Evolutionary conservation across 2,797 vertebrate genomes (phyloP).

Genomic region (Tympanoctomys barrerae): DNA sequence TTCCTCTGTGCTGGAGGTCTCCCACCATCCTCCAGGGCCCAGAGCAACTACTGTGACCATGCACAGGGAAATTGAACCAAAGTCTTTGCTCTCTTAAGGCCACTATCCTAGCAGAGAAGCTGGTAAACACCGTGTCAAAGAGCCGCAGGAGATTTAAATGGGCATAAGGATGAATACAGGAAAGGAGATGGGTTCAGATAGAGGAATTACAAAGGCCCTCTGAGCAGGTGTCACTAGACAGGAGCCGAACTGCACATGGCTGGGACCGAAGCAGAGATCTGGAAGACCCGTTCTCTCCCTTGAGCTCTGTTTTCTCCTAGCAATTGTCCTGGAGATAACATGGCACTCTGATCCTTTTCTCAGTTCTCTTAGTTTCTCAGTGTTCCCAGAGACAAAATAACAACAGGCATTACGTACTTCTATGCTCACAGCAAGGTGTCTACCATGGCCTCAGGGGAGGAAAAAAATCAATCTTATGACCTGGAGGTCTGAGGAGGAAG

Average conservation of each 20-base stretch:
- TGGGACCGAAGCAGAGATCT: neutral
- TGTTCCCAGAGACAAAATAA: neutral
- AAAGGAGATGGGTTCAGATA: neutral
- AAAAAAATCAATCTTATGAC: neutral
- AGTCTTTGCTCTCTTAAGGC: neutral
- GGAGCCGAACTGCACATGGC: neutral
- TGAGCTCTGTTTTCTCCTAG: neutral
- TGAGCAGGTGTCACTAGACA: neutral
- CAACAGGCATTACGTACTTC: neutral
- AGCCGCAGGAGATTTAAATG: neutral
- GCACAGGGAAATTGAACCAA: neutral
- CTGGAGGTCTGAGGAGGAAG: neutral
- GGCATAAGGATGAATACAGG: neutral
- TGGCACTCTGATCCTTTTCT: neutral
- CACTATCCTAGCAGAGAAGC: neutral
- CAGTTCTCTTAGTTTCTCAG: neutral
- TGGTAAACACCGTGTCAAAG: accelerated
- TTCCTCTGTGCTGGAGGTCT: neutral
- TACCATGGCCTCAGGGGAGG: accelerated
- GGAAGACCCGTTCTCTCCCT: accelerated
- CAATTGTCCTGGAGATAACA: neutral
- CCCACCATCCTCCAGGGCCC: neutral
- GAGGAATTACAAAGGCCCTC: neutral
- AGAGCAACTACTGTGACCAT: neutral
- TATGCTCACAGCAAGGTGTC: neutral